These are phyloP conservation scores for Trichopoda pennipes DNA, from an alignment of 2,888 invertebrate genomes.

Conservation along the genomic window DNA sequence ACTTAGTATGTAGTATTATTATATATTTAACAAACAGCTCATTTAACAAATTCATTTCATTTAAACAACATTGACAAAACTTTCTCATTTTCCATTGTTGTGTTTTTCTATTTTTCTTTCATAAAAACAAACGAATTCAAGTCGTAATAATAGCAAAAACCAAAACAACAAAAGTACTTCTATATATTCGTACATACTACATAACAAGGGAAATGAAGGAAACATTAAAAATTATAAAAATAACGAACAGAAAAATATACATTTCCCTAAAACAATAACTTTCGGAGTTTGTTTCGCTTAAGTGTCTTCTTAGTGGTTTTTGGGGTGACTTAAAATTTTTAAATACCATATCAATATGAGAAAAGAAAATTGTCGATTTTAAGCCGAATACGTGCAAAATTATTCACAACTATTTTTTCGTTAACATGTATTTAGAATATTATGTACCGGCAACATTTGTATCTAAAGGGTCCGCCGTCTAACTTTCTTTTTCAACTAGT, in stretches of 20 bases:
- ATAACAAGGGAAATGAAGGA: constrained; percentile 42
- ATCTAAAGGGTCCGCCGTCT: no score
- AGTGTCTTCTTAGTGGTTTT: no score
- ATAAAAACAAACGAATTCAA: constrained; percentile 23
- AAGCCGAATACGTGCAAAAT: no score
- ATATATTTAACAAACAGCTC: constrained; percentile 64
- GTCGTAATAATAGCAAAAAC: constrained; percentile 3
- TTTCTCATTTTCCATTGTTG: constrained; percentile 41
- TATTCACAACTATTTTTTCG: no score
- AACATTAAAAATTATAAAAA: constrained; percentile 14
- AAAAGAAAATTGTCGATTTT: no score
- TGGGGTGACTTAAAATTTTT: no score
- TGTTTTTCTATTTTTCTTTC: constrained; percentile 34
- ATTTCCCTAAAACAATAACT: no score
- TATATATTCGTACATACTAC: constrained; percentile 40
- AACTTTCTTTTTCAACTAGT: no score
- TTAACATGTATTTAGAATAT: no score
- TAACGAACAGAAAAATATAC: background rate
- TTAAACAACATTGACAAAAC: constrained; percentile 66
- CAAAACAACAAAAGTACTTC: background rate
- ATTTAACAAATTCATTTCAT: constrained; percentile 58
- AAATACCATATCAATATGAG: no score
- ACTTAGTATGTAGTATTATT: constrained; percentile 52
- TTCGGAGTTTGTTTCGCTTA: no score
- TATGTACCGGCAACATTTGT: no score